These are phyloP conservation scores for Saccostrea glomerata DNA, from an alignment of 1,140 invertebrate genomes.

Conservation along the genomic window DNA sequence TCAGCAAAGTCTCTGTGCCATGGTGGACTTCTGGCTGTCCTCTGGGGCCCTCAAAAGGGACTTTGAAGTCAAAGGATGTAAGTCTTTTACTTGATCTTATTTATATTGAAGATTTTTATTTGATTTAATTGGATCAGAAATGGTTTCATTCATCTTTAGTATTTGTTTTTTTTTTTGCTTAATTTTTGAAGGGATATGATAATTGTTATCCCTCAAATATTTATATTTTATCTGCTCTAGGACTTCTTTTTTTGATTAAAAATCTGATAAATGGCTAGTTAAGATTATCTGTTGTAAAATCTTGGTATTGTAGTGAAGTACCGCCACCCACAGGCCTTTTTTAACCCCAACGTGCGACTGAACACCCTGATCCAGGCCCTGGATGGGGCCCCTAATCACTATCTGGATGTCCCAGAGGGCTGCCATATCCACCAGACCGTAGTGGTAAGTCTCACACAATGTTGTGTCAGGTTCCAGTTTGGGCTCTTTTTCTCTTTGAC, in stretches of 20 bases:
- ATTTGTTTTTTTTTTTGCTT: not conserved
- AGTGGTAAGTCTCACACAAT: constrained; percentile 66
- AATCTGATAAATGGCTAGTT: too few species aligned
- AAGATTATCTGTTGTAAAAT: not conserved
- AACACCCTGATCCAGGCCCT: constrained; percentile 74
- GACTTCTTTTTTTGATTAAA: too few species aligned
- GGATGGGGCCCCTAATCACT: constrained; percentile 71
- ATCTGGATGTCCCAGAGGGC: constrained; percentile 76
- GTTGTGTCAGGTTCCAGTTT: not conserved
- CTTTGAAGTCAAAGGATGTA: constrained; percentile 77
- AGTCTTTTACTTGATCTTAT: constrained; percentile 40
- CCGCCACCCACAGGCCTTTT: constrained; percentile 74
- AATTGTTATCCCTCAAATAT: not conserved
- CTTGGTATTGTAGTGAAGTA: constrained; percentile 74
- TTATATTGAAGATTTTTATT: not conserved
- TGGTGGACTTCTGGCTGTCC: constrained; percentile 78
- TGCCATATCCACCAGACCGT: constrained; percentile 76
- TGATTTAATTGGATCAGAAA: not conserved
- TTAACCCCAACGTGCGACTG: constrained; percentile 74
- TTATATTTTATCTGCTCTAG: too few species aligned
- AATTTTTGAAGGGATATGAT: not conserved
- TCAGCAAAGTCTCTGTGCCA: constrained; percentile 73
- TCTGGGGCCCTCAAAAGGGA: constrained; percentile 77
- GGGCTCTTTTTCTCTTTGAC: not conserved
- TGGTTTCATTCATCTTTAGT: not conserved